Conservation (phyloP, 2,888 invertebrate species). For the Pristionchus fissidentatus region DNA sequence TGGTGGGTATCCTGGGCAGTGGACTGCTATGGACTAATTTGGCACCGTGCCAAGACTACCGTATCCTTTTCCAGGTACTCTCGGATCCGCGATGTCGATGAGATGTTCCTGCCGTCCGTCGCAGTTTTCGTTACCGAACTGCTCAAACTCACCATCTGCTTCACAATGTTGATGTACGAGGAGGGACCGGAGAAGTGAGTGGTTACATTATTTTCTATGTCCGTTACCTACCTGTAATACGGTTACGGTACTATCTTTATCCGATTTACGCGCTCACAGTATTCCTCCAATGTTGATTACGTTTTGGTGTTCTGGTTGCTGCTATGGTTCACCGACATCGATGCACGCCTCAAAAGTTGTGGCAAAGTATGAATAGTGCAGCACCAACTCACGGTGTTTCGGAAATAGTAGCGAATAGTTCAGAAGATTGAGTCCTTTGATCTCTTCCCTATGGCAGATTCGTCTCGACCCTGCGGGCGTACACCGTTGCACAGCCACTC, state of each 20-base stretch:
- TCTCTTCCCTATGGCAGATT: slow-evolving; percentile 50
- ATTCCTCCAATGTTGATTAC: too few species aligned
- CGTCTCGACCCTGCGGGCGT: slow-evolving; percentile 49
- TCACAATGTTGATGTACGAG: slow-evolving; percentile 20
- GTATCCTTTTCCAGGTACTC: slow-evolving; percentile 76
- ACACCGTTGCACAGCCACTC: slow-evolving; percentile 57
- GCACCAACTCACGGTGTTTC: too few species aligned
- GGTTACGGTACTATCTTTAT: background rate
- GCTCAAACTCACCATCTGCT: slow-evolving; percentile 42
- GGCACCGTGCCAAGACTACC: slow-evolving; percentile 82
- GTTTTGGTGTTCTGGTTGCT: too few species aligned
- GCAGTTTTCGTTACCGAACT: slow-evolving; percentile 75
- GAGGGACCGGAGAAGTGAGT: slow-evolving; percentile 32
- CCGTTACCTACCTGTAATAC: background rate
- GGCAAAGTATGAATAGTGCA: too few species aligned
- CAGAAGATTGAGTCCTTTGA: too few species aligned
- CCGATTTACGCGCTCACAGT: background rate
- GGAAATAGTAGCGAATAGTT: too few species aligned
- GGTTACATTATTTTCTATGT: background rate
- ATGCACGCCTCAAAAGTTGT: too few species aligned
- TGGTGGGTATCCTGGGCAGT: too few species aligned
- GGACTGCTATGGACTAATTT: too few species aligned
- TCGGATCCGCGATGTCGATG: slow-evolving; percentile 58
- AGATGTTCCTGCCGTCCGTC: slow-evolving; percentile 67
- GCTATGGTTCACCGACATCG: too few species aligned